Conservation (phyloP, 2,797 vertebrate genomes). For the Esox masquinongy region DNA sequence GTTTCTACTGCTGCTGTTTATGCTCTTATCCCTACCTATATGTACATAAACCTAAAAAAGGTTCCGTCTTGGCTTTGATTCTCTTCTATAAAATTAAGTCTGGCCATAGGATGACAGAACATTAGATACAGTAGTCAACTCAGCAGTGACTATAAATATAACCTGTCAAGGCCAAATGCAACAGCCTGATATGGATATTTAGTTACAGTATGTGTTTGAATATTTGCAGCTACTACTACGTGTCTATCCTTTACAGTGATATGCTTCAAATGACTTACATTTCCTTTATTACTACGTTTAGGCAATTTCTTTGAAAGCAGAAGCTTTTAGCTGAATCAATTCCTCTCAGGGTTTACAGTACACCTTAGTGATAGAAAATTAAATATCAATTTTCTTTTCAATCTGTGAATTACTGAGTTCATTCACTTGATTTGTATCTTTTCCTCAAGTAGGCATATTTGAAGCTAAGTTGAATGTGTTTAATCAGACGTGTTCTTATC, state of each 20-base stretch:
- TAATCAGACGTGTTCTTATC: slow-evolving; percentile 16
- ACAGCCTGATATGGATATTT: background rate
- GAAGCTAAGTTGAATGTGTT: slow-evolving; percentile 25
- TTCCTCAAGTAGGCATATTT: slow-evolving; percentile 23
- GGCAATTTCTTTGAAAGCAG: slow-evolving; percentile 16
- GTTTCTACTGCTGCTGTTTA: too few species aligned
- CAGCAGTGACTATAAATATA: background rate
- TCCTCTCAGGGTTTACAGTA: slow-evolving; percentile 11
- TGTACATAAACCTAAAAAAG: too few species aligned
- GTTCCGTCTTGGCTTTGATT: slow-evolving; percentile 24
- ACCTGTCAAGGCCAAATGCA: background rate
- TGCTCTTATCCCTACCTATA: too few species aligned
- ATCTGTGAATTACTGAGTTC: slow-evolving; percentile 27
- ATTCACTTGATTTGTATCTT: slow-evolving; percentile 27
- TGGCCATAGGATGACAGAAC: slow-evolving; percentile 19
- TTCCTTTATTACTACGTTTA: slow-evolving; percentile 23
- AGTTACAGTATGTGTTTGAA: background rate
- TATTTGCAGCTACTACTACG: background rate
- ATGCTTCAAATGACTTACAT: slow-evolving; percentile 7
- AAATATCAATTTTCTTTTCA: slow-evolving; percentile 31
- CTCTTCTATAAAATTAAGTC: slow-evolving; percentile 12
- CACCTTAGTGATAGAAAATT: slow-evolving; percentile 21
- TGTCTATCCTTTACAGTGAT: slow-evolving; percentile 11
- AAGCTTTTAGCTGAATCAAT: slow-evolving; percentile 31
- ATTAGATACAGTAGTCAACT: background rate